These are phyloP conservation scores for Diabrotica virgifera DNA, from an alignment of 1,140 invertebrate genomes.

Conservation along the genomic window DNA sequence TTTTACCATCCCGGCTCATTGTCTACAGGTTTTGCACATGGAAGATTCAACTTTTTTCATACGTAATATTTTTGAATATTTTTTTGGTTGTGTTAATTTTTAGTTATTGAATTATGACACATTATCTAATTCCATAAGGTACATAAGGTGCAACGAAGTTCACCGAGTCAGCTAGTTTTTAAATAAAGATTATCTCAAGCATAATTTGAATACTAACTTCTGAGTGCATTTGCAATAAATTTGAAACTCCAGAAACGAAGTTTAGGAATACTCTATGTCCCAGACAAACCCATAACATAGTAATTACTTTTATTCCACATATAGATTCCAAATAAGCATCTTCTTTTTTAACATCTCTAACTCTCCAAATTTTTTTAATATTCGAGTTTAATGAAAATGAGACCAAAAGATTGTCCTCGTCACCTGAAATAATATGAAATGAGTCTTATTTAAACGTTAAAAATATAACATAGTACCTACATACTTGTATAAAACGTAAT, in stretches of 20 bases:
- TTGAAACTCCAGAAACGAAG: constrained; percentile 25
- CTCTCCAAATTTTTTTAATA: constrained; percentile 26
- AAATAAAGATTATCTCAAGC: no score
- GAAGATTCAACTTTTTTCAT: no score
- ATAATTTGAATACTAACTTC: neutral
- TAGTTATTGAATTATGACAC: no score
- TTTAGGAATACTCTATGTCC: constrained; percentile 52
- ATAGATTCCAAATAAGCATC: constrained; percentile 49
- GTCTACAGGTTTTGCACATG: no score
- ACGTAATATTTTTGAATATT: no score
- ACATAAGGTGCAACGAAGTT: no score
- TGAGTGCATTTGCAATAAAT: constrained; percentile 10
- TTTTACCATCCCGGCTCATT: no score
- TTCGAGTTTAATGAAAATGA: constrained; percentile 48
- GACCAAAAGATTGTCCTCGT: constrained; percentile 30
- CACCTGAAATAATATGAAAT: neutral
- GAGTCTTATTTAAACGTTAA: neutral
- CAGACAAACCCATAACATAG: constrained; percentile 66
- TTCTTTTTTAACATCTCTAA: neutral
- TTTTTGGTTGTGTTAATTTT: no score
- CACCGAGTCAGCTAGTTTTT: no score
- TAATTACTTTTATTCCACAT: constrained; percentile 59
- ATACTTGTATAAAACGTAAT: no score
- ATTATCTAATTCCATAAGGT: no score
- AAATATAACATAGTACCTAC: neutral